Evolutionary conservation across 2,797 vertebrate species (phyloP).

Genomic region (Buphagus erythrorhynchus): DNA sequence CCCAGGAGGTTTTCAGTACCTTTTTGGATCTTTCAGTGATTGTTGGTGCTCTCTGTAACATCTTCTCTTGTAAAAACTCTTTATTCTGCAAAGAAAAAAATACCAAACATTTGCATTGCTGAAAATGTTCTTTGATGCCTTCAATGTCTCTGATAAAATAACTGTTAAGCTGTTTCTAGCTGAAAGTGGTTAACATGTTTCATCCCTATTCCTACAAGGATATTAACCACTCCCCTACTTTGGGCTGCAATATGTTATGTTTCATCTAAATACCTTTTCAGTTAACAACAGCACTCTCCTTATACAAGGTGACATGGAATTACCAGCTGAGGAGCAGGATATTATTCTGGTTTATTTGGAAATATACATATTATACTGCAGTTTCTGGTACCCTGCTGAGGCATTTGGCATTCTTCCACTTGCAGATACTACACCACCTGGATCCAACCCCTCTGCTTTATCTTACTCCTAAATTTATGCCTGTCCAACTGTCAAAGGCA

Average conservation of each 20-base stretch:
- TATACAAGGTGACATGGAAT: background rate
- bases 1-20: slow-evolving; percentile 73
- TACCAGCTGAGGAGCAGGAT: background rate
- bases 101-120: background rate
- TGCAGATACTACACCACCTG: background rate
- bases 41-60: slow-evolving; percentile 92
- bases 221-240: background rate
- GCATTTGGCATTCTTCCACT: background rate
- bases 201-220: background rate
- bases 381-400: background rate
- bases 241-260: background rate
- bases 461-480: background rate
- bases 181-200: background rate
- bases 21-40: slow-evolving; percentile 95
- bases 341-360: background rate
- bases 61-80: slow-evolving; percentile 94
- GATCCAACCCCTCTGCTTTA: background rate
- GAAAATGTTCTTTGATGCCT: background rate
- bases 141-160: background rate
- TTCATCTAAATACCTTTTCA: background rate
- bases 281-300: background rate
- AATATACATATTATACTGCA: background rate
- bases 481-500: background rate
- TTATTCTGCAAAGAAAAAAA: slow-evolving; percentile 84
- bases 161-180: background rate